phyloP scores from a whole-genome alignment of 1,140 invertebrate genomes.

The Drosophila repletoides region DNA sequence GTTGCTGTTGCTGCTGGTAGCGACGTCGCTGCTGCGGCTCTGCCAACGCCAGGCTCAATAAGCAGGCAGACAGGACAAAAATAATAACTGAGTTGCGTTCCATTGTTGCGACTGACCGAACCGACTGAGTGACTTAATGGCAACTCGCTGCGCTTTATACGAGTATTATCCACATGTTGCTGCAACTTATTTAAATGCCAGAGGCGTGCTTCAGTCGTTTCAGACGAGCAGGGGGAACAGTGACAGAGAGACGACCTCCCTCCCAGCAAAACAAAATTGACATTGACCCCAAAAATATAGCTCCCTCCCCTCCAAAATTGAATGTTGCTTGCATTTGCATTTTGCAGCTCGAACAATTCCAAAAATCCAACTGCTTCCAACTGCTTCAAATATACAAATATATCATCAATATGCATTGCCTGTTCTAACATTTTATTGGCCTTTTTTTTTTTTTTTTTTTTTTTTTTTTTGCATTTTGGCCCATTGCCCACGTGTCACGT shows the following conservation, averaged over 20 bases:
- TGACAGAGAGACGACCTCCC: conserved; percentile 7
- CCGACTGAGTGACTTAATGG: conserved; percentile 13
- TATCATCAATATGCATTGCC: conserved; percentile 67
- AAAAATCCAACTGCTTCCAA: background rate
- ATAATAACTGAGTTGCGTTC: conserved; percentile 41
- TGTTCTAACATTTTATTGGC: conserved; percentile 56
- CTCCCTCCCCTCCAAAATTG: conserved; percentile 6
- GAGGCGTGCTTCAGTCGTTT: background rate
- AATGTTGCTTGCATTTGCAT: conserved; percentile 58
- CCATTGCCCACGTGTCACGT: conserved; percentile 32
- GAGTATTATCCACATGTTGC: background rate
- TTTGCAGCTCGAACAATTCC: conserved; percentile 18
- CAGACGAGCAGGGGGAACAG: background rate
- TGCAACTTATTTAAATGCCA: conserved; percentile 50
- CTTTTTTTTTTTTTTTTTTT: background rate
- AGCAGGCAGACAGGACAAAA: conserved; percentile 20
- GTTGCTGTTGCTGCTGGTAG: conserved; percentile 20
- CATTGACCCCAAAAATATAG: conserved; percentile 66
- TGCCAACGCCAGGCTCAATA: conserved; percentile 36
- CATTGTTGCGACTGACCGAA: conserved; percentile 46
- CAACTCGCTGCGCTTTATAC: conserved; percentile 43
- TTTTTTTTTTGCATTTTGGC: conserved; percentile 24
- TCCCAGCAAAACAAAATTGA: conserved; percentile 47
- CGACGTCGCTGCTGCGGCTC: conserved; percentile 35
- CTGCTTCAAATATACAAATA: no score